phyloP scores from a whole-genome alignment of 2,797 vertebrate species.

The Urophycis tenuis region DNA sequence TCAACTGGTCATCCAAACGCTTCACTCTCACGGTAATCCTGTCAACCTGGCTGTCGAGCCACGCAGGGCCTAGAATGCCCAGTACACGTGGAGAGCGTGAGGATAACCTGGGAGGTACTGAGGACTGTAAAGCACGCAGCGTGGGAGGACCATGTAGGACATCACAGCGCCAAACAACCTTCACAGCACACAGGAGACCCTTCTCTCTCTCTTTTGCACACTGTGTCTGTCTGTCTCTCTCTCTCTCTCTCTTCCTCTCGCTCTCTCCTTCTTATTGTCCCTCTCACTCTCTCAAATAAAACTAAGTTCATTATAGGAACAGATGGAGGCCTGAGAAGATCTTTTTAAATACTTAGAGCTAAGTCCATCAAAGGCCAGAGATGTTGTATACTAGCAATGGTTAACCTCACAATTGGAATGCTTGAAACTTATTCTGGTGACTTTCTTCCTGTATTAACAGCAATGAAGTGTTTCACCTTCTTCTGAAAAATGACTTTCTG shows the following conservation, averaged over 20 bases:
- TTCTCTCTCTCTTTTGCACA: neutral
- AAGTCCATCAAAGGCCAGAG: too few species aligned
- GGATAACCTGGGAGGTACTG: neutral
- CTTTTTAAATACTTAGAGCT: neutral
- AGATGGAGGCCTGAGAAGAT: neutral
- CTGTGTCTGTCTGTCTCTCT: neutral
- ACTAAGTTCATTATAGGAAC: neutral
- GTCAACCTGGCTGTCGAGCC: conserved; percentile 24
- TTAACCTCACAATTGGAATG: too few species aligned
- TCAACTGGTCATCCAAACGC: conserved; percentile 44
- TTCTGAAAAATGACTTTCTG: too few species aligned
- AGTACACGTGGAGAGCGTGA: neutral
- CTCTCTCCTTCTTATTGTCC: neutral
- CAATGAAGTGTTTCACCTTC: too few species aligned
- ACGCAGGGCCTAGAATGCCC: neutral
- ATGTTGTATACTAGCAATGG: too few species aligned
- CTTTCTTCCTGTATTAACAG: too few species aligned
- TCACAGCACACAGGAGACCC: too few species aligned
- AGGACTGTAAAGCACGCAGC: neutral
- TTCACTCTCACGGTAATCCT: conserved; percentile 56
- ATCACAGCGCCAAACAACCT: neutral
- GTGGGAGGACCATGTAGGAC: neutral
- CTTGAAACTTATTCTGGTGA: too few species aligned
- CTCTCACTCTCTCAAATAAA: neutral
- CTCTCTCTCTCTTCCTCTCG: neutral